phyloP scores from a whole-genome alignment of 1,140 invertebrate genomes.

The Aphelinus atriplicis region DNA sequence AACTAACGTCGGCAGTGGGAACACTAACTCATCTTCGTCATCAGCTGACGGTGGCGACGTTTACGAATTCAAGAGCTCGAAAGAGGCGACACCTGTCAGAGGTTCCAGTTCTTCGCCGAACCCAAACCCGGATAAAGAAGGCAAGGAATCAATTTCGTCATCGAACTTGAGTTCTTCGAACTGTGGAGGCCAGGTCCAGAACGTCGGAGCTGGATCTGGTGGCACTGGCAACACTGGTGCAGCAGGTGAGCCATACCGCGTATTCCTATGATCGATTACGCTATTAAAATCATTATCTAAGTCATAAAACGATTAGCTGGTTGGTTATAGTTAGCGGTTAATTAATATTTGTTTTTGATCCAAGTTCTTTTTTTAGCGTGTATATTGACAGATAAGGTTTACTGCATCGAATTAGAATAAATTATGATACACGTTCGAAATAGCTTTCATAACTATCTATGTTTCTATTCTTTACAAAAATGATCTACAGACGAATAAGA shows the following conservation, averaged over 20 bases:
- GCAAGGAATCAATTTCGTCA: conserved; percentile 49
- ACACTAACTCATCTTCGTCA: conserved; percentile 46
- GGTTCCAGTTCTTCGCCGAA: conserved; percentile 63
- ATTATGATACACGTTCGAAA: too few species aligned
- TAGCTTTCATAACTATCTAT: too few species aligned
- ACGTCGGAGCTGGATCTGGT: conserved; percentile 29
- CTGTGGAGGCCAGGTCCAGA: conserved; percentile 37
- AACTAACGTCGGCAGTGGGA: conserved; percentile 40
- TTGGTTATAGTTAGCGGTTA: not conserved
- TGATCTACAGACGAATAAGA: too few species aligned
- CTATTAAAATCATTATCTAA: not conserved
- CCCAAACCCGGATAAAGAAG: conserved; percentile 55
- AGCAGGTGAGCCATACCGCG: not conserved
- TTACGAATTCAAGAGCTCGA: conserved; percentile 72
- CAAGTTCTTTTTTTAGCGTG: too few species aligned
- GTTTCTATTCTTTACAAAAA: too few species aligned
- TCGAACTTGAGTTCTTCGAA: too few species aligned
- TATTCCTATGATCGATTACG: not conserved
- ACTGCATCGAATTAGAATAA: too few species aligned
- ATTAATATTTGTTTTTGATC: too few species aligned
- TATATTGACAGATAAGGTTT: too few species aligned
- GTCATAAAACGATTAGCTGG: not conserved
- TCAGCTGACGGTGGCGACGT: conserved; percentile 63
- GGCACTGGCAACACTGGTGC: conserved; percentile 33
- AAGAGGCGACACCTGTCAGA: conserved; percentile 64